These are phyloP conservation scores for Hyperoplus immaculatus DNA, from an alignment of 2,797 vertebrate genomes.

Conservation along the genomic window DNA sequence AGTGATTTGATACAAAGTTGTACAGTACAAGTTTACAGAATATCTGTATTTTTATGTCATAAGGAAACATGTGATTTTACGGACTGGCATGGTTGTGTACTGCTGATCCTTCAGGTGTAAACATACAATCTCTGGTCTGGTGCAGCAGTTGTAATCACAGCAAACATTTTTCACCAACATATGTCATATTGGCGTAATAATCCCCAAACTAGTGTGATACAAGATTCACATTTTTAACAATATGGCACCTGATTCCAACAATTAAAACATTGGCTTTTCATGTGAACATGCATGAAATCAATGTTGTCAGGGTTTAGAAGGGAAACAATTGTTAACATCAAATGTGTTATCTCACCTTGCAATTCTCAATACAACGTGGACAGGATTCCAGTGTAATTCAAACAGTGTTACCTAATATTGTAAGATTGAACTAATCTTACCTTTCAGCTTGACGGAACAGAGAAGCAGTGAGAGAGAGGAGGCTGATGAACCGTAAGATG, in stretches of 20 bases:
- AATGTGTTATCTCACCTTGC: slow-evolving; percentile 3
- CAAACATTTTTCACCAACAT: slow-evolving; percentile 6
- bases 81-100: slow-evolving; percentile 26
- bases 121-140: slow-evolving; percentile 21
- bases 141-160: slow-evolving; percentile 6
- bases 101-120: slow-evolving; percentile 41
- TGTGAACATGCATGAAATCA: slow-evolving; percentile 5
- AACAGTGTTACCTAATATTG: slow-evolving; percentile 14
- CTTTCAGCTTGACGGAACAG: slow-evolving; percentile 24
- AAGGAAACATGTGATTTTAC: slow-evolving; percentile 35
- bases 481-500: slow-evolving; percentile 28
- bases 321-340: neutral
- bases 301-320: neutral
- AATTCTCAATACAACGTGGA: neutral
- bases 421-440: slow-evolving; percentile 20
- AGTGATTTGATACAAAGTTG: slow-evolving; percentile 41
- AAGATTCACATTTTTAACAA: neutral
- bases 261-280: neutral
- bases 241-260: slow-evolving; percentile 17
- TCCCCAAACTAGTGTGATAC: neutral
- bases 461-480: slow-evolving; percentile 4
- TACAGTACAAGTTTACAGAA: slow-evolving; percentile 61
- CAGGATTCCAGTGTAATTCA: neutral
- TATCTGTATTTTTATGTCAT: slow-evolving; percentile 19
- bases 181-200: neutral